Evolutionary conservation across 2,797 vertebrate genomes (phyloP).

Genomic region (Liparis tanakae): DNA sequence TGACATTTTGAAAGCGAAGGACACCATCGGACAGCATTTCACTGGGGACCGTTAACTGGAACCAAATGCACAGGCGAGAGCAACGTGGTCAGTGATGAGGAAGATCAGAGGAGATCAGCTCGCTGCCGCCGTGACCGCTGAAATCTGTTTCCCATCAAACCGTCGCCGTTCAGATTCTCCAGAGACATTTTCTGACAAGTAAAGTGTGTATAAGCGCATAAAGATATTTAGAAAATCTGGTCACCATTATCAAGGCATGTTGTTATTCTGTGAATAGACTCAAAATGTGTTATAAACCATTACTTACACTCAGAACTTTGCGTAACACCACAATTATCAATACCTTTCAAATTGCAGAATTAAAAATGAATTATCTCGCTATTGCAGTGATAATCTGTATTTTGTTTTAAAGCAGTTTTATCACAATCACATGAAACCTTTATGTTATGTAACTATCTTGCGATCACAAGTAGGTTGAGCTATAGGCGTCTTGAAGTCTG

Average conservation of each 20-base stretch:
- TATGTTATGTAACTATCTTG: background rate
- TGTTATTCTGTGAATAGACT: conserved; percentile 37
- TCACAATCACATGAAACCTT: background rate
- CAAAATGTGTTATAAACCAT: conserved; percentile 29
- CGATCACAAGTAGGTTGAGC: background rate
- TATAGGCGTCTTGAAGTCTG: background rate
- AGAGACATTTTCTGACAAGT: conserved; percentile 64
- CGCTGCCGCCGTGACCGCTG: conserved; percentile 49
- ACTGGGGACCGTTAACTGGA: conserved; percentile 69
- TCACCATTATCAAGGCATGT: conserved; percentile 63
- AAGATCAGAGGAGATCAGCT: conserved; percentile 69
- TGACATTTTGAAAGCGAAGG: conserved; percentile 68
- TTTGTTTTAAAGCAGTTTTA: background rate
- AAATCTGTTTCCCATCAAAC: conserved; percentile 78
- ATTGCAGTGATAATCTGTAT: background rate
- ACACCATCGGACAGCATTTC: conserved; percentile 56
- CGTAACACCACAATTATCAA: conserved; percentile 3
- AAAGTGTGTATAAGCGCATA: conserved; percentile 69
- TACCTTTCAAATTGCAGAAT: background rate
- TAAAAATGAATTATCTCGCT: background rate
- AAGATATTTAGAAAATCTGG: conserved; percentile 71
- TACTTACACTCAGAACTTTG: conserved; percentile 10
- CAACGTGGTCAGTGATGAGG: conserved; percentile 61
- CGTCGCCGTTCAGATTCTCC: conserved; percentile 45
- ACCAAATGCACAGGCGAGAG: conserved; percentile 71